Evolutionary conservation across 2,797 vertebrate species (phyloP), one percentile per base, ranked within the genome.

Genomic region (Bucorvus abyssinicus): DNA sequence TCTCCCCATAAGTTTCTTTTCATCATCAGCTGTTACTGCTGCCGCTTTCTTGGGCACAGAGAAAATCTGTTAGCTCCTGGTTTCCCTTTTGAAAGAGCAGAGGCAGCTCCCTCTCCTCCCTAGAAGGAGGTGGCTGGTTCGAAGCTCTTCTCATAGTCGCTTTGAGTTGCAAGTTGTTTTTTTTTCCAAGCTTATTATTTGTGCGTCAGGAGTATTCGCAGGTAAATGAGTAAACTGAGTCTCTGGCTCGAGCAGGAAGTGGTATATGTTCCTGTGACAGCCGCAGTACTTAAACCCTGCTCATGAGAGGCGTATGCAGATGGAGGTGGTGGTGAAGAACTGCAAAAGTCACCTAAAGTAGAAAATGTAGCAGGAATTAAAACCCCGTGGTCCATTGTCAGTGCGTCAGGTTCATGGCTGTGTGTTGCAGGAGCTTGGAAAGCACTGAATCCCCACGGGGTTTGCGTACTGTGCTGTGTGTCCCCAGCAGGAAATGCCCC

Each of bases 391-490:
- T 15, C 47, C 3, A 0, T 47, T 84, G 65, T 9, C 42, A 16
- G 23, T 1, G 4, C 14, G 4, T 55, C 32, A 3, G 5, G 2
- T 7, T 1, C 3, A 1, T 6, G 24, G 42, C 4, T 24, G 12
- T 16, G 34, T 9, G 0, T 61, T 15, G 20, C 67, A 29, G 83
- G 53, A 49, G 27, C 59, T 30, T 42, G 5, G 5, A 40, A 24
- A 53, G 26, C 20, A 10, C 53, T 20, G 32, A 36, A 11, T 82
- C 83, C 84, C 76, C 6, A 0, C 7, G 5, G 76, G 71, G 40
- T 85, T 64, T 73, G n/a, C 30, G 1, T 32, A 0, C 7, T 0
- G 0, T 22, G 23, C 65, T 32, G 42, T 23, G 32, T 20, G 4
- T 78, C 76, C 74, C 9, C 2, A 63, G 61, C 61, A 52, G 85